phyloP scores from a whole-genome alignment of 2,113 vertebrate species.

The Ranitomeya variabilis region DNA sequence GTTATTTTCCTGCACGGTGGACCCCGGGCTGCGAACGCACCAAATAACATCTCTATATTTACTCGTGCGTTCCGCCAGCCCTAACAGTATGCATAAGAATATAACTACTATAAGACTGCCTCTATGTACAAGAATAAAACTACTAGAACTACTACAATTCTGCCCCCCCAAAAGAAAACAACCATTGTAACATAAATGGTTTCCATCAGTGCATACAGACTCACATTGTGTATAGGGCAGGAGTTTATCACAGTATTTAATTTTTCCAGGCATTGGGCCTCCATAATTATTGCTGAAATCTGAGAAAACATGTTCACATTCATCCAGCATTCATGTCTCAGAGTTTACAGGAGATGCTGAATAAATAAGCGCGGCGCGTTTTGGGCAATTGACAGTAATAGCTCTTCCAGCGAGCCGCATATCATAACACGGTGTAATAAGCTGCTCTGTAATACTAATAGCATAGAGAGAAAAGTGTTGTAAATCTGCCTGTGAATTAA shows the following conservation, averaged over 20 bases:
- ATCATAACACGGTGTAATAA: not conserved
- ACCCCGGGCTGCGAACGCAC: too few relatives aligned
- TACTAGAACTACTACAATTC: slow-evolving; percentile 1
- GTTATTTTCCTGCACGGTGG: too few relatives aligned
- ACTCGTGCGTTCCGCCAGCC: too few relatives aligned
- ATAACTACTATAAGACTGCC: not conserved
- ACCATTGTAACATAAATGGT: not conserved
- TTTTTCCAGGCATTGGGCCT: not conserved
- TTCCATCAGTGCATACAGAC: not conserved
- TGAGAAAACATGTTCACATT: not conserved
- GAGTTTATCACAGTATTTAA: not conserved
- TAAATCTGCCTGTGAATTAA: not conserved
- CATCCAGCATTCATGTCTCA: not conserved
- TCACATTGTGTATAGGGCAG: not conserved
- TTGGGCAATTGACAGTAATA: not conserved
- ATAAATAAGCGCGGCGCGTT: not conserved
- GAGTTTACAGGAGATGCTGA: not conserved
- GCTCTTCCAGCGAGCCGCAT: not conserved
- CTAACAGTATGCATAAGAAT: not conserved
- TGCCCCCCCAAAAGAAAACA: not conserved
- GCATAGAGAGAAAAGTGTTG: not conserved
- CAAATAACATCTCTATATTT: too few relatives aligned
- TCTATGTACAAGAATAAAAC: slow-evolving; percentile 1
- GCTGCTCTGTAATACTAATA: not conserved
- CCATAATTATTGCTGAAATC: slow-evolving; percentile 1